These are phyloP conservation scores for Xiphophorus birchmanni DNA, from an alignment of 2,797 vertebrate species.

Conservation along the genomic window DNA sequence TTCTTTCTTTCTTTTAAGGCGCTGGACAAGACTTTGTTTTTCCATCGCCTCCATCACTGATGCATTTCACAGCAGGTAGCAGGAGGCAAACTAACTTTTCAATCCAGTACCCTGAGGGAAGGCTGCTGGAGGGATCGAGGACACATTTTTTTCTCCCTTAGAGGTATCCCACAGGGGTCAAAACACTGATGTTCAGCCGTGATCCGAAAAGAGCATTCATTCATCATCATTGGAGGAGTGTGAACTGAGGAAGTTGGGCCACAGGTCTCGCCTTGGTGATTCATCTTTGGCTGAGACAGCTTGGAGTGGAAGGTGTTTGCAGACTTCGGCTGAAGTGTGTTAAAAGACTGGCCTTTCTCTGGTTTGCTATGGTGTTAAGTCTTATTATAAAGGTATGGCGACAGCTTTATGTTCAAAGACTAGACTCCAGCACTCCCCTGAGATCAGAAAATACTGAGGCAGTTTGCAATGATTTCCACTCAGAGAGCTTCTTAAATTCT, in stretches of 20 bases:
- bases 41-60: conserved; percentile 27
- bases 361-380: conserved; percentile 36
- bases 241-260: conserved; percentile 29
- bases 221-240: conserved; percentile 69
- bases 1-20: background rate
- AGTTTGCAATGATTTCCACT: conserved; percentile 48
- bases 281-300: conserved; percentile 55
- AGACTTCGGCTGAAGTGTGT: conserved; percentile 15
- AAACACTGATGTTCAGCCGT: conserved; percentile 66
- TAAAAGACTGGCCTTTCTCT: conserved; percentile 33
- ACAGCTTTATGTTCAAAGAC: conserved; percentile 48
- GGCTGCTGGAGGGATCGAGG: conserved; percentile 49
- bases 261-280: conserved; percentile 45
- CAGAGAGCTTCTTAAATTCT: conserved; percentile 37
- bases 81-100: conserved; percentile 43
- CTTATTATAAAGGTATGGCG: conserved; percentile 57
- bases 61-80: conserved; percentile 36
- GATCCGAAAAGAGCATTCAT: conserved; percentile 61
- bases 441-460: conserved; percentile 44
- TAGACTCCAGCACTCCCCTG: conserved; percentile 47
- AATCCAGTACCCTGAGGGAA: conserved; percentile 39
- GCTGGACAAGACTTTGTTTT: conserved; percentile 24
- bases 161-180: conserved; percentile 51
- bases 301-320: conserved; percentile 44
- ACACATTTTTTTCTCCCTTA: conserved; percentile 62